Base-by-base conservation (phyloP, 2,113 vertebrate genomes). In the Climacteris rufus region DNA sequence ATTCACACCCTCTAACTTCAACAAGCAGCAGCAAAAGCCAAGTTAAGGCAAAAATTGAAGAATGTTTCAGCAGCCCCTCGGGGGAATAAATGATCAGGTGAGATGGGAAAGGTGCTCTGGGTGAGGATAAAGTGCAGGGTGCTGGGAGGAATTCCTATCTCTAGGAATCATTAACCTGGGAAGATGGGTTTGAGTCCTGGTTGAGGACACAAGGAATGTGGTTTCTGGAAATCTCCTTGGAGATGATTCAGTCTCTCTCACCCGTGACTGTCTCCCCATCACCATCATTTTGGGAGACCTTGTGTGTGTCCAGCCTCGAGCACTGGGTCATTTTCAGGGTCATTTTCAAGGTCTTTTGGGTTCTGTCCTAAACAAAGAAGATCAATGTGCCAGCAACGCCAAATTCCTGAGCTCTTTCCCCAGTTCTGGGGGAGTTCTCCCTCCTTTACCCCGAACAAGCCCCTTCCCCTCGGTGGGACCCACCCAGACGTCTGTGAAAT, bases 261-360 rank as follows among this genome's bases (percentile, higher is more conserved):
- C 19, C 45, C 11, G 25, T 1, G 14, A 17, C 40, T 37, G 18
- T 20, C 19, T 53, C 25, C 50, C 50, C 60, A 15, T 4, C 37
- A 11, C 2, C 13, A 20, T 33, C 45, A 20, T n/a, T 49, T 17
- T 21, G 44, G 66, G 39, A 35, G 49, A 9, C 27, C 42, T 59
- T n/a, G 11, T 7, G 9, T 2, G 11, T 0, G 3, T 2, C 25
- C 8, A 83, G 64, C 40, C 28, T 50, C n/a, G 2, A 57, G 56
- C 47, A 25, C 28, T 2, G 31, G n/a, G 15, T 17, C n/a, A n/a
- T 42, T 42, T 42, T 15, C 42, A 42, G 15, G 42, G 42, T 42
- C 33, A 15, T 45, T 78, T 15, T 9, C 75, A 16, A 54, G 52
- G 12, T 24, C 9, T 10, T 53, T 77, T 37, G 5, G 5, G 23